Evolutionary conservation across 2,888 invertebrate species (phyloP).

Genomic region (Chydorus sphaericus): DNA sequence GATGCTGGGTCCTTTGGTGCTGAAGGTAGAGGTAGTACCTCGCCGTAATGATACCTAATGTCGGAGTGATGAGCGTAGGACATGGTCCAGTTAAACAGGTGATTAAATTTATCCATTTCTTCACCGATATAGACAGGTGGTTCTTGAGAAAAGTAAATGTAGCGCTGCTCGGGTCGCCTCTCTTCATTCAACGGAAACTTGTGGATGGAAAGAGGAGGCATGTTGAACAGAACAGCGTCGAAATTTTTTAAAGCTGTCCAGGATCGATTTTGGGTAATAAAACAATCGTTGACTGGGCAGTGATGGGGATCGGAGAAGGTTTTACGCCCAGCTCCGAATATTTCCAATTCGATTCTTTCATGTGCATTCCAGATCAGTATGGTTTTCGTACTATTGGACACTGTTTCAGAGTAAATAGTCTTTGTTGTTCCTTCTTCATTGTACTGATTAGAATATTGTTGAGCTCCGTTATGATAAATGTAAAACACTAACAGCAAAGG

Average conservation of each 20-base stretch:
- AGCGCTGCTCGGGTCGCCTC: slow-evolving; percentile 7
- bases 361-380: slow-evolving; percentile 13
- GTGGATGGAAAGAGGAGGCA: slow-evolving; percentile 1
- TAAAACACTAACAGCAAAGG: too few species aligned
- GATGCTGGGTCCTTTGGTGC: not conserved
- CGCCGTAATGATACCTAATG: slow-evolving; percentile 10
- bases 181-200: not conserved
- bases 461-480: too few species aligned
- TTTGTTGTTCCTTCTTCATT: too few species aligned
- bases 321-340: slow-evolving; percentile 9
- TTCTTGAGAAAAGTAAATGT: slow-evolving; percentile 14
- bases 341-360: not conserved
- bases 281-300: slow-evolving; percentile 9
- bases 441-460: too few species aligned
- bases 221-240: slow-evolving; percentile 11
- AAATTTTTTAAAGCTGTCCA: not conserved
- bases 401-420: too few species aligned
- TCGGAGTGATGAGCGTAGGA: slow-evolving; percentile 12
- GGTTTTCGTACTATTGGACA: not conserved
- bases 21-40: not conserved
- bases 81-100: slow-evolving; percentile 15
- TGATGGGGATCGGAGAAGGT: not conserved
- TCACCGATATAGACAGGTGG: slow-evolving; percentile 10
- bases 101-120: not conserved
- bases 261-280: slow-evolving; percentile 10